A percentile compares a stretch with the other conserved stretches of the same genome.
Conservation (phyloP, 2,113 vertebrate species). For the Choloepus hoffmanni region DNA sequence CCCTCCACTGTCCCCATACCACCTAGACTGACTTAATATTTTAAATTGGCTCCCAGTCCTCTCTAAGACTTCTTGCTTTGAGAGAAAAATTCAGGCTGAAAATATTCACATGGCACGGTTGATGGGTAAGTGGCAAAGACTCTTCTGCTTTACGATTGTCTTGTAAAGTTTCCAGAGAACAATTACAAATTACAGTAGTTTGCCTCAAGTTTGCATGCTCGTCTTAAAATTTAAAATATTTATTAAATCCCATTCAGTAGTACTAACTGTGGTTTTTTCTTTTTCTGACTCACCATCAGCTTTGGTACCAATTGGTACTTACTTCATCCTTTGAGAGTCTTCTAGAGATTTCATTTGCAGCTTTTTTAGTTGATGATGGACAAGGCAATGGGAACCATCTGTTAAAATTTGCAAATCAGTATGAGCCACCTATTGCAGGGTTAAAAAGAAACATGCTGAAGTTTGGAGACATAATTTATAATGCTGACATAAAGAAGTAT, state of each 20-base stretch:
- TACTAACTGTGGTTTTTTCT: neutral
- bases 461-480: neutral
- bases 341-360: neutral
- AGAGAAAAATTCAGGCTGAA: constrained; percentile 72
- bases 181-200: neutral
- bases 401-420: neutral
- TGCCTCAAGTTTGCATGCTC: neutral
- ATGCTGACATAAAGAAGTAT: neutral
- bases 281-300: neutral
- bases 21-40: neutral
- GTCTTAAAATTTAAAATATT: neutral
- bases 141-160: constrained; percentile 58
- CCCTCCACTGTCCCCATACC: no score
- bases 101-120: neutral
- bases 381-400: neutral
- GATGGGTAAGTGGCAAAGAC: constrained; percentile 63
- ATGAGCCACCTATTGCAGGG: neutral
- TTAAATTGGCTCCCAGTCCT: neutral
- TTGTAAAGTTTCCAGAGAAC: constrained; percentile 70
- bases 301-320: neutral
- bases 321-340: neutral
- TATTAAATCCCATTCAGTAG: neutral
- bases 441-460: neutral
- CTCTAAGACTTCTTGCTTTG: constrained; percentile 11
- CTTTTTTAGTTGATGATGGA: neutral